phyloP scores from a whole-genome alignment of 2,113 vertebrate genomes.

The Chunga burmeisteri region DNA sequence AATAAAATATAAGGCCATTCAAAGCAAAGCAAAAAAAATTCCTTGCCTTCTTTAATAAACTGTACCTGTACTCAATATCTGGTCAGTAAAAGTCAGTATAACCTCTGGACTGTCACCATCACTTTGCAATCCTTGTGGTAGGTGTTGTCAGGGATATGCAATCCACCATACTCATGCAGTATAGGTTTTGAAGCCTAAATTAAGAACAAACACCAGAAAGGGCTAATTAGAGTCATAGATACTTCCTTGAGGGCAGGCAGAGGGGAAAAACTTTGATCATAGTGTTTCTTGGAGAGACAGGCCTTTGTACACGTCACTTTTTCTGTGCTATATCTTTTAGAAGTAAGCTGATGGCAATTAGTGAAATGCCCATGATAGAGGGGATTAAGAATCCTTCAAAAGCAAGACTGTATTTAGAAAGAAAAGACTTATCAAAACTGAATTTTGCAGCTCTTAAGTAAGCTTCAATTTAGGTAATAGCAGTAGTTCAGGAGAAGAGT shows the following conservation, averaged over 20 bases:
- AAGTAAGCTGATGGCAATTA: neutral
- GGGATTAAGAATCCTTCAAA: neutral
- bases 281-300: neutral
- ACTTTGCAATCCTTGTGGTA: neutral
- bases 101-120: neutral
- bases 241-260: neutral
- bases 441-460: neutral
- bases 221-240: neutral
- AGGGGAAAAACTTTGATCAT: neutral
- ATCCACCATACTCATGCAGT: neutral
- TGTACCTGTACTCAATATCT: neutral
- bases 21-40: neutral
- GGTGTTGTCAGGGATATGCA: neutral
- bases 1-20: neutral
- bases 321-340: neutral
- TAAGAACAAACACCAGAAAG: neutral
- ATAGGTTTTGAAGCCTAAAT: neutral
- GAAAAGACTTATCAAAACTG: neutral
- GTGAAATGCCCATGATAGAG: neutral
- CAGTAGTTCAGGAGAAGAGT: neutral
- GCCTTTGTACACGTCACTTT: neutral
- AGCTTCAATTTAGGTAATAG: neutral
- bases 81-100: neutral
- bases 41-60: neutral
- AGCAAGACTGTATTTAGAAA: neutral